Percentiles rank a stretch among this genome's conserved stretches.
Evolutionary conservation across 2,888 invertebrate genomes (phyloP).

Genomic region (Melipona bicolor): DNA sequence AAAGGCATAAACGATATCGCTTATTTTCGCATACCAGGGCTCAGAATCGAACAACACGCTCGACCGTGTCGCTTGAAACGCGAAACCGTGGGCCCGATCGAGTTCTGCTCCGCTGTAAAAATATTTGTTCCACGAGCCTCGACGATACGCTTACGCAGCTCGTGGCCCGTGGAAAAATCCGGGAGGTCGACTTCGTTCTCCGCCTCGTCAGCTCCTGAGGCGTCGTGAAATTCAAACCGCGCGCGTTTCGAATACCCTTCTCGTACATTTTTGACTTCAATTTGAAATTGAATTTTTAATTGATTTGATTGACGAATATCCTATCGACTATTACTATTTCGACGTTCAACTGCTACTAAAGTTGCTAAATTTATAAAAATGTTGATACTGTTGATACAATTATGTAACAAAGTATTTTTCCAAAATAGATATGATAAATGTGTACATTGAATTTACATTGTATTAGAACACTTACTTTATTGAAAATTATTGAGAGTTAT

Average conservation of each 20-base stretch:
- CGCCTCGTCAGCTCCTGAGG: not conserved
- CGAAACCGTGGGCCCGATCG: constrained; percentile 58
- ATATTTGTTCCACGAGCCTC: constrained; percentile 63
- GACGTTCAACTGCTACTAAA: too few relatives aligned
- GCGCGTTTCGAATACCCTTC: not conserved
- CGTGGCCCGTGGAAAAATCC: constrained; percentile 3
- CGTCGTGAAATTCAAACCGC: not conserved
- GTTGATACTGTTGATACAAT: too few relatives aligned
- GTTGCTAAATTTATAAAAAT: too few relatives aligned
- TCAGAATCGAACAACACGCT: not conserved
- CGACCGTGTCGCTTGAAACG: constrained; percentile 48
- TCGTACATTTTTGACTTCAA: not conserved
- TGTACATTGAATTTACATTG: too few relatives aligned
- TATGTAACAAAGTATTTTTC: too few relatives aligned
- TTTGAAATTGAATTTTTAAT: not conserved
- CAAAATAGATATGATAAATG: too few relatives aligned
- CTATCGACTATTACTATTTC: not conserved
- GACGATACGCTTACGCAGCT: constrained; percentile 14
- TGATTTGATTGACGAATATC: not conserved
- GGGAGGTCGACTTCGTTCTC: not conserved
- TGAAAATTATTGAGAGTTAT: too few relatives aligned
- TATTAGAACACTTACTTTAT: too few relatives aligned
- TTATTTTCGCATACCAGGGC: constrained; percentile 39
- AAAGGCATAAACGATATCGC: constrained; percentile 41
- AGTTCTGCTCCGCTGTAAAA: constrained; percentile 60